Conservation (phyloP, 2,797 vertebrate genomes). For the Mormyrus hasselquistii region DNA sequence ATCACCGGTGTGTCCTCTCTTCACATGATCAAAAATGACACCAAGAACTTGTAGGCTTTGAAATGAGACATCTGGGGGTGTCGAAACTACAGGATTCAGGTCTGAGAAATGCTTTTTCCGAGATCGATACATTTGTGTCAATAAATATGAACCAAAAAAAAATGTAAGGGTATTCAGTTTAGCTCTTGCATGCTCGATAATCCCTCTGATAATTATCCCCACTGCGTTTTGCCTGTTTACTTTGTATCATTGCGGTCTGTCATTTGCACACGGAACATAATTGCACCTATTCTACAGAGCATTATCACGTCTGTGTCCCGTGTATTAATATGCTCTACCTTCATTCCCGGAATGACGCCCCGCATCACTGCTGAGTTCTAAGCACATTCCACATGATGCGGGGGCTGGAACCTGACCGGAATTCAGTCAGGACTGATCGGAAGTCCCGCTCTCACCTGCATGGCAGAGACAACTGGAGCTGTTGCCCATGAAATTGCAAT, state of each 20-base stretch:
- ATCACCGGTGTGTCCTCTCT: background rate
- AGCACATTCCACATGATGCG: background rate
- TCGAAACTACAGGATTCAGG: background rate
- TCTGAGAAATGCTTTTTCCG: background rate
- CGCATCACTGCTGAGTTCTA: background rate
- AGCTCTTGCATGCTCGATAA: background rate
- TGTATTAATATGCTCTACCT: background rate
- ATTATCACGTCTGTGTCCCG: background rate
- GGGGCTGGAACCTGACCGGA: background rate
- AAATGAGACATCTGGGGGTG: background rate
- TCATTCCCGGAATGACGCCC: background rate
- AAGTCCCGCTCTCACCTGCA: background rate
- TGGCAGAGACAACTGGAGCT: background rate
- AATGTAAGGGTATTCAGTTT: background rate
- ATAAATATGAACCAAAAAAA: constrained; percentile 1
- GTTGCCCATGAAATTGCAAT: background rate
- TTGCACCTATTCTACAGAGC: background rate
- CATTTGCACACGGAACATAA: background rate
- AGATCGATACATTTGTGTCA: background rate
- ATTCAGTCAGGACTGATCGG: background rate
- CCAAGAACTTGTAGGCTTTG: background rate
- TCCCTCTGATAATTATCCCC: background rate
- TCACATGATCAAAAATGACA: constrained; percentile 3
- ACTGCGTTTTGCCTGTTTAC: background rate
- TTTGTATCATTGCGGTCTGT: background rate